Conservation (phyloP, 2,797 vertebrate genomes). For the Crypturellus tataupa region DNA sequence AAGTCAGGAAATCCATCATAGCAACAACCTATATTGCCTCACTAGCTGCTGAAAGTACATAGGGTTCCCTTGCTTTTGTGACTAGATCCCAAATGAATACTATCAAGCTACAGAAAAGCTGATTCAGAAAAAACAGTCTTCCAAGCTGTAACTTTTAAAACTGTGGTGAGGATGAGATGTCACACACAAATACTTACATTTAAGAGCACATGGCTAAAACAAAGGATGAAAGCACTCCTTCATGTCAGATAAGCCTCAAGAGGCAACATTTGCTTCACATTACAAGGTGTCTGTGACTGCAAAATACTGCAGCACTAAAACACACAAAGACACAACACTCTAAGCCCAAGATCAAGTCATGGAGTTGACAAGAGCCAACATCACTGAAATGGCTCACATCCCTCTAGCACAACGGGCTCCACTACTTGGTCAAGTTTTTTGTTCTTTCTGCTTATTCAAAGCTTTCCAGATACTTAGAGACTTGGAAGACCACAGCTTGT, state of each 20-base stretch:
- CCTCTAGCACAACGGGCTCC: background rate
- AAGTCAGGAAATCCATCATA: background rate
- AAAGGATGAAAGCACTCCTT: background rate
- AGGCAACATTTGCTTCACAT: background rate
- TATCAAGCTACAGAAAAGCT: background rate
- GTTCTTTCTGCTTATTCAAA: background rate
- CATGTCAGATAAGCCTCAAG: background rate
- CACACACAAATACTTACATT: background rate
- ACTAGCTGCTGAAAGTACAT: background rate
- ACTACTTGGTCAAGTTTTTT: background rate
- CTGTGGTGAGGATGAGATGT: background rate
- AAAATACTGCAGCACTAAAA: background rate
- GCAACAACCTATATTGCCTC: background rate
- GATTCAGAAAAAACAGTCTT: background rate
- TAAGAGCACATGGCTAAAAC: background rate
- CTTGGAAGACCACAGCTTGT: background rate
- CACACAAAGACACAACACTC: fast-evolving
- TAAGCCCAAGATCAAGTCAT: fast-evolving
- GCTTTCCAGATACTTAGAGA: background rate
- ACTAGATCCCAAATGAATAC: background rate
- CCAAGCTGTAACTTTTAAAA: background rate
- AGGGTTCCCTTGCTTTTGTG: background rate
- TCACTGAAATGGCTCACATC: background rate
- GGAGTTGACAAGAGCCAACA: background rate
- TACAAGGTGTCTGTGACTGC: background rate